Evolutionary conservation across 2,888 invertebrate species (phyloP).

Genomic region (Thera obeliscata): DNA sequence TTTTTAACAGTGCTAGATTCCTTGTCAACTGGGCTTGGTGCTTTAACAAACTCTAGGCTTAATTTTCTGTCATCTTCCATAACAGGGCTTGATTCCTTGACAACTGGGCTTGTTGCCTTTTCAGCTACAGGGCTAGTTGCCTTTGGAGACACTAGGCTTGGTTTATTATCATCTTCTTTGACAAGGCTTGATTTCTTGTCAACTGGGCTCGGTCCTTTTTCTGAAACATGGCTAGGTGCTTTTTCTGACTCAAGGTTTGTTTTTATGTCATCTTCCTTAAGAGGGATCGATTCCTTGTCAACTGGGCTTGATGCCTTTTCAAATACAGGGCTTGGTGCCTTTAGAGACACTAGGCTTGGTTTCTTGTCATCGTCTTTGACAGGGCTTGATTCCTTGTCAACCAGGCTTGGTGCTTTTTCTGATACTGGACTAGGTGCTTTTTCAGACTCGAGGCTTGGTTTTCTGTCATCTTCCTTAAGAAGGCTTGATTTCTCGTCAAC

Average conservation of each 20-base stretch:
- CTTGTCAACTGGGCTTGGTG: background rate
- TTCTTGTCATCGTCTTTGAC: background rate
- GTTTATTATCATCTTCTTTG: background rate
- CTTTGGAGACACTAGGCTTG: background rate
- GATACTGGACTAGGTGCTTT: constrained; percentile 14
- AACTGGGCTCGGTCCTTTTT: constrained; percentile 17
- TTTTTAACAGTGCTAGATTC: constrained; percentile 6
- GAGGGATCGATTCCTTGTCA: constrained; percentile 22
- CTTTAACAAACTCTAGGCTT: background rate
- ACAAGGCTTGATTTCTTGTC: background rate
- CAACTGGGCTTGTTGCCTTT: background rate
- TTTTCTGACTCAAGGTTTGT: constrained; percentile 22
- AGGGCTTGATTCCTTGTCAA: constrained; percentile 5
- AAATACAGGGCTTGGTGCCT: constrained; percentile 13
- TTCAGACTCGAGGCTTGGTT: background rate
- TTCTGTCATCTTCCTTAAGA: background rate
- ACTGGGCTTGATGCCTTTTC: constrained; percentile 1
- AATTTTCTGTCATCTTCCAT: background rate
- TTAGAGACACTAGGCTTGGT: constrained; percentile 14
- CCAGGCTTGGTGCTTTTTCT: constrained; percentile 3
- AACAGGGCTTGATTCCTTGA: background rate
- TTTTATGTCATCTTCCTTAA: constrained; percentile 19
- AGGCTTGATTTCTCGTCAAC: constrained; percentile 20
- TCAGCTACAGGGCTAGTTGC: background rate
- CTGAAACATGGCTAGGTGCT: constrained; percentile 8